Evolutionary conservation across 2,113 vertebrate genomes (phyloP).

Genomic region (Callipepla squamata): DNA sequence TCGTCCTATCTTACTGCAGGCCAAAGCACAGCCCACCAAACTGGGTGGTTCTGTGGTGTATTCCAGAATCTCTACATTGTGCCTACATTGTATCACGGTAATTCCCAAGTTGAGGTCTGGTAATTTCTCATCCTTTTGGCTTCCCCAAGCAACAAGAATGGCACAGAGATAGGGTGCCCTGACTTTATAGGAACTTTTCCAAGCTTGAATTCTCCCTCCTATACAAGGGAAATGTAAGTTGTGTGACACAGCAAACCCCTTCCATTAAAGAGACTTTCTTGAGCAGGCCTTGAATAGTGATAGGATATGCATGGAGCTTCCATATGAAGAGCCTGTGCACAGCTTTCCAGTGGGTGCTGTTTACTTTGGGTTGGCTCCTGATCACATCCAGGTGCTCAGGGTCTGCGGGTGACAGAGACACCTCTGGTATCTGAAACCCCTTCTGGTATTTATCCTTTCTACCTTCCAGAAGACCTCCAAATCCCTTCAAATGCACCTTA

Average conservation of each 20-base stretch:
- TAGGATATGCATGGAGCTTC: background rate
- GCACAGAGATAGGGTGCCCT: background rate
- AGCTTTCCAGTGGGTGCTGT: background rate
- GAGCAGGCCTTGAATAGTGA: background rate
- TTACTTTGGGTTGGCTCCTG: background rate
- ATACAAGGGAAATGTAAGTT: background rate
- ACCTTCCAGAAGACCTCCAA: background rate
- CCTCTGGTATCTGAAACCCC: background rate
- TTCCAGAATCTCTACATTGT: background rate
- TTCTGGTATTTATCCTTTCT: background rate
- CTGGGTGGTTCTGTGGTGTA: background rate
- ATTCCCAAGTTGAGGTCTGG: background rate
- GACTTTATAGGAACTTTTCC: background rate
- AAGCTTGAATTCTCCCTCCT: background rate
- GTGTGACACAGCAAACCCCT: background rate
- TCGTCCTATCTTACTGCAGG: background rate
- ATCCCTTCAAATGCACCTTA: background rate
- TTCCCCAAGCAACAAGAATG: background rate
- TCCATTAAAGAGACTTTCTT: background rate
- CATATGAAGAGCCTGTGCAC: background rate
- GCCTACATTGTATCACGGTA: background rate
- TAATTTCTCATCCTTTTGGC: background rate
- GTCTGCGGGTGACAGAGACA: background rate
- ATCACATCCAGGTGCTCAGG: background rate
- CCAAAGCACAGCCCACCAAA: background rate